phyloP scores from a whole-genome alignment of 2,113 vertebrate species.

The Prionailurus bengalensis region DNA sequence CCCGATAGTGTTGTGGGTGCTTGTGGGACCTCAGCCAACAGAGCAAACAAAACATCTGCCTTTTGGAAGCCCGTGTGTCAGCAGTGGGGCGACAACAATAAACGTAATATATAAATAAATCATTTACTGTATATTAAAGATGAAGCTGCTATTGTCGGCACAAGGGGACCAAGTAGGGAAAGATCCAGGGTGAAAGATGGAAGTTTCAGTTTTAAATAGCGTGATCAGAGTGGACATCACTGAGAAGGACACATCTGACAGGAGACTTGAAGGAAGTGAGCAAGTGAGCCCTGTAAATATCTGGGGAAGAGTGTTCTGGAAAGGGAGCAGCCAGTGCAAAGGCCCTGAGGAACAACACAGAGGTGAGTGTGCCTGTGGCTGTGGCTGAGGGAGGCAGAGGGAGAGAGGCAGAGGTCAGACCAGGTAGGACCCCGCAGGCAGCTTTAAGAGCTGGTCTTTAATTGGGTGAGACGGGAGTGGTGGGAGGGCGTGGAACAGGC shows the following conservation, averaged over 20 bases:
- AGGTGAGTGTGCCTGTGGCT: neutral
- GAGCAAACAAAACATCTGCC: neutral
- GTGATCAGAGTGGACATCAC: neutral
- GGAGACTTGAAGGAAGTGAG: neutral
- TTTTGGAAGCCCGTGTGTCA: neutral
- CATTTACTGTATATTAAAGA: neutral
- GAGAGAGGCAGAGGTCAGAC: neutral
- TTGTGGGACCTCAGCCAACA: neutral
- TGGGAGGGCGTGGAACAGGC: neutral
- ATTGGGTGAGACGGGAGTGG: neutral
- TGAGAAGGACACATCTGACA: neutral
- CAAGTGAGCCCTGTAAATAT: neutral
- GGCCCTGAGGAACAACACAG: neutral
- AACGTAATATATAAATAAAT: accelerated
- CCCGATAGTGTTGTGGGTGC: neutral
- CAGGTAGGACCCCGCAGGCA: neutral
- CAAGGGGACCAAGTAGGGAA: too few species aligned
- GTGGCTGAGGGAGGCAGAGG: neutral
- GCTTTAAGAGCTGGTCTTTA: neutral
- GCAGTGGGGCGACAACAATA: neutral
- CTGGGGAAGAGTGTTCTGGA: neutral
- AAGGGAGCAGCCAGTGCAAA: neutral
- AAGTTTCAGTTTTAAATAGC: neutral
- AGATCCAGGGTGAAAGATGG: neutral
- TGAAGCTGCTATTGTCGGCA: neutral